phyloP scores from a whole-genome alignment of 2,113 vertebrate species.

The Phalacrocorax brasilianus region DNA sequence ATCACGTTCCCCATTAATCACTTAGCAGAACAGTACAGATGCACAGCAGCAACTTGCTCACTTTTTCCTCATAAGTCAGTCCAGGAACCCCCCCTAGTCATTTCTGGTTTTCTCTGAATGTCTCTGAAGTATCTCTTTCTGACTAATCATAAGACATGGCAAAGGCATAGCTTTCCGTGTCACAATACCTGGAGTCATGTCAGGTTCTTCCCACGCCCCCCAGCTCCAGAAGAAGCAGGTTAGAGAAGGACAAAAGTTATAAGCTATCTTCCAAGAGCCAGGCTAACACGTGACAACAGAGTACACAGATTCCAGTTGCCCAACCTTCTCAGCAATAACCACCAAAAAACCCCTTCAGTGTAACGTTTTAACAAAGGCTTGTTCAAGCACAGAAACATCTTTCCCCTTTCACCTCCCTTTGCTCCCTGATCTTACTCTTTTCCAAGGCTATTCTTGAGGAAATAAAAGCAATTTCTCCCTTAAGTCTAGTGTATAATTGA shows the following conservation, averaged over 20 bases:
- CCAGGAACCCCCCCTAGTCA: conserved; percentile 25
- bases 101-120: conserved; percentile 20
- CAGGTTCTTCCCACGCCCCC: not conserved
- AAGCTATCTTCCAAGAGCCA: not conserved
- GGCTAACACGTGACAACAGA: not conserved
- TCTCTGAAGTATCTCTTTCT: not conserved
- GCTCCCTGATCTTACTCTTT: not conserved
- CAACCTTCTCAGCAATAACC: not conserved
- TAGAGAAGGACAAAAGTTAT: not conserved
- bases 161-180: not conserved
- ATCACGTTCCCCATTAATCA: conserved; percentile 40
- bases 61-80: conserved; percentile 29
- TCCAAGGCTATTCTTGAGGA: not conserved
- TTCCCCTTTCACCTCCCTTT: not conserved
- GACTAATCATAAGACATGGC: not conserved
- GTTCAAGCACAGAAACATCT: not conserved
- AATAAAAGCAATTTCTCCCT: not conserved
- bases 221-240: not conserved
- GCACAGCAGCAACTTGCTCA: not conserved
- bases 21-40: not conserved
- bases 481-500: not conserved
- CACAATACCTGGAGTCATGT: conserved; percentile 7
- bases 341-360: not conserved
- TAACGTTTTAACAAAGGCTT: not conserved
- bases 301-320: not conserved